These are phyloP conservation scores for Ricordea florida DNA, from an alignment of 92 coral and sea anemone genomes.

Conservation along the genomic window DNA sequence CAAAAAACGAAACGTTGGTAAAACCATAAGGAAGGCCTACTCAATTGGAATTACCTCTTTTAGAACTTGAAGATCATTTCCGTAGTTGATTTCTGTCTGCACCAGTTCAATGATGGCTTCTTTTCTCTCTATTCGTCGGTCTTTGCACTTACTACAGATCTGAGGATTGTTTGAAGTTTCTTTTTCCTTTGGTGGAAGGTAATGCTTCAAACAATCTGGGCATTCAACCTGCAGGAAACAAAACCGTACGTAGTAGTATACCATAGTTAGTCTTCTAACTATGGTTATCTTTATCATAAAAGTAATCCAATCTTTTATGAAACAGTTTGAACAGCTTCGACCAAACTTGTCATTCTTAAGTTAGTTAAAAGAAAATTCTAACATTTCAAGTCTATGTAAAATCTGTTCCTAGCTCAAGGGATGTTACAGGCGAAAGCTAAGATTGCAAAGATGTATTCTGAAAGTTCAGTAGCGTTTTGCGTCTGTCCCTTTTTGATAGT, in stretches of 20 bases:
- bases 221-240: conserved; percentile 70
- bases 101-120: conserved; percentile 96
- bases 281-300: too few relatives aligned
- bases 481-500: too few relatives aligned
- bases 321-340: neutral
- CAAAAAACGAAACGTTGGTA: neutral
- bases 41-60: conserved; percentile 72
- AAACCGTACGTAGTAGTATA: neutral
- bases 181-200: conserved; percentile 30
- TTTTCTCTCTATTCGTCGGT: conserved; percentile 85
- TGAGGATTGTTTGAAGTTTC: neutral
- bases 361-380: neutral
- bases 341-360: neutral
- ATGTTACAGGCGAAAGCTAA: too few relatives aligned
- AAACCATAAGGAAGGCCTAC: neutral
- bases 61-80: conserved; percentile 88
- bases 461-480: too few relatives aligned
- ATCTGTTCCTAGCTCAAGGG: too few relatives aligned
- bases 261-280: too few relatives aligned
- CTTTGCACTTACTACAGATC: conserved; percentile 86
- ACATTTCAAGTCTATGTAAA: too few relatives aligned
- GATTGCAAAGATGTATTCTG: too few relatives aligned
- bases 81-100: conserved; percentile 95
- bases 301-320: neutral
- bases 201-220: conserved; percentile 84